phyloP scores from a whole-genome alignment of 2,888 invertebrate genomes.

The Saturnia japonica region DNA sequence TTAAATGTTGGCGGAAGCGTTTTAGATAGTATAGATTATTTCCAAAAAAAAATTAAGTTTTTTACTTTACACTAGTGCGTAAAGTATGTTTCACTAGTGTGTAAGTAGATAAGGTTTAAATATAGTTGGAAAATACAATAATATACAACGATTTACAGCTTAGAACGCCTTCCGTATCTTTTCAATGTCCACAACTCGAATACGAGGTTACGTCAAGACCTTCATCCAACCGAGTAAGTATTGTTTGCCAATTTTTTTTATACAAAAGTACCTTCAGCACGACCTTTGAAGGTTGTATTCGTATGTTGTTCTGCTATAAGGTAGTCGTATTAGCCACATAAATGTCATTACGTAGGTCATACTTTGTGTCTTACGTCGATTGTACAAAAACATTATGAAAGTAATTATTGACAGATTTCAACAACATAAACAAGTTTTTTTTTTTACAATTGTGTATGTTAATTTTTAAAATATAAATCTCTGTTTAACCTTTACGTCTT shows the following conservation, averaged over 20 bases:
- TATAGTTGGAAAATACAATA: background rate
- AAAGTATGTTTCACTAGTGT: background rate
- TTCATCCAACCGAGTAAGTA: conserved; percentile 5
- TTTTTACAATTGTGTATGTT: background rate
- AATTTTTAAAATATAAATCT: too few relatives aligned
- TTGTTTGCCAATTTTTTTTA: conserved; percentile 16
- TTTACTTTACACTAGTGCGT: background rate
- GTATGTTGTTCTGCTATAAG: background rate
- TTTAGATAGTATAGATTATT: background rate
- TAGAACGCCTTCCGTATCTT: background rate
- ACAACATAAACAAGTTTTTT: too few relatives aligned
- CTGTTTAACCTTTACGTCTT: background rate
- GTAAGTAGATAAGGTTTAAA: background rate
- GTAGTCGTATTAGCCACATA: background rate
- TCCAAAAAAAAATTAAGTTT: background rate
- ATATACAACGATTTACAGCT: background rate
- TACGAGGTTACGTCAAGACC: conserved; percentile 14
- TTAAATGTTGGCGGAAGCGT: background rate
- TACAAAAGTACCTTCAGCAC: background rate
- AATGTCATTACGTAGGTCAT: background rate
- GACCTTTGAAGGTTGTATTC: conserved; percentile 3
- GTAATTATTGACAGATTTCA: background rate
- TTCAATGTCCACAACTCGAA: conserved; percentile 6
- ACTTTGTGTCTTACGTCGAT: background rate
- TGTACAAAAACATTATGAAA: background rate